phyloP scores from a whole-genome alignment of 2,113 vertebrate species.

The Odontesthes bonariensis region DNA sequence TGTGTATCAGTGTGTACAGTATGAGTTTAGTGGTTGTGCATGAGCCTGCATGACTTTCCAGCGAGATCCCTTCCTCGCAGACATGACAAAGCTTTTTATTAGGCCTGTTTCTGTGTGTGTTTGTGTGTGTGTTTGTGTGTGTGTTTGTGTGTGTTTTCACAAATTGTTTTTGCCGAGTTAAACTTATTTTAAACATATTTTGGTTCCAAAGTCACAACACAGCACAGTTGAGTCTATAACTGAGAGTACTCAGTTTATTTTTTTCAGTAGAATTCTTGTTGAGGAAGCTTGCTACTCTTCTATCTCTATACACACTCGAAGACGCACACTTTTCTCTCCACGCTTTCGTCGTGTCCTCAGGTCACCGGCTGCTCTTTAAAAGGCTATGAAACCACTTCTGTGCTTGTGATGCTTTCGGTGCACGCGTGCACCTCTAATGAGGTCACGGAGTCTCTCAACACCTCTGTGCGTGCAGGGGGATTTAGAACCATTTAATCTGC shows the following conservation, averaged over 20 bases:
- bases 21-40: constrained; percentile 33
- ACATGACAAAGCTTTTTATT: background rate
- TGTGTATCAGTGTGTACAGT: background rate
- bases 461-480: constrained; percentile 57
- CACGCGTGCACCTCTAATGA: constrained; percentile 47
- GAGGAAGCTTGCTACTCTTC: background rate
- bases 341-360: constrained; percentile 24
- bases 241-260: background rate
- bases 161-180: constrained; percentile 8
- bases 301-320: background rate
- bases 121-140: background rate
- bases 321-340: background rate
- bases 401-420: constrained; percentile 28
- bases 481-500: constrained; percentile 65
- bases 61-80: background rate
- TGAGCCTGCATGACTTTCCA: constrained; percentile 47
- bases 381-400: constrained; percentile 35
- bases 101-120: background rate
- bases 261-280: background rate
- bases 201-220: background rate
- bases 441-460: constrained; percentile 58
- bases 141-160: background rate
- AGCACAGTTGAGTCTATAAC: background rate
- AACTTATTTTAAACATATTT: background rate
- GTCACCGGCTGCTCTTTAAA: constrained; percentile 50